Base-by-base conservation (phyloP, 2,113 vertebrate genomes). In the Progne subis region DNA sequence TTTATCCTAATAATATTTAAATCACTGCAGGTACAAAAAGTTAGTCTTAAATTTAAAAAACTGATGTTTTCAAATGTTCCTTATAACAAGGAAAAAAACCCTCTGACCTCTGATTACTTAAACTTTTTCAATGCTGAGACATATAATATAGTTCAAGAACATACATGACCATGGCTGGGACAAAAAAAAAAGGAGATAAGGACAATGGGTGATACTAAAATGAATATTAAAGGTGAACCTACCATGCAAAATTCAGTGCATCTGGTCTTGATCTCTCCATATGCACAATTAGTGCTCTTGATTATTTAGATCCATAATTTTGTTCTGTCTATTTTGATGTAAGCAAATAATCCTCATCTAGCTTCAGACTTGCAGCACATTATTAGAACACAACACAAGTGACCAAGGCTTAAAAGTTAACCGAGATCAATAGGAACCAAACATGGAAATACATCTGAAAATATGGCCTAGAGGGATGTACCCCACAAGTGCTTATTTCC, bases 81-180 rank as follows among this genome's bases (percentile, higher is more conserved):
- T 39, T 31, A 41, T 15, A 28, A 21, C 0, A 47, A 9, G 6
- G 1, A 55, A 23, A 11, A 26, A 9, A 4, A 0, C 2, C 9
- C 26, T 55, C 23, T 55, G 28, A 12, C 9, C 7, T 56, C n/a
- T 56, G 43, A 31, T 70, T 74, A 63, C 39, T 53, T 86, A 57
- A 70, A 71, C 8, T 26, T 81, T 29, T 44, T 88, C 56, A 53
- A 41, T 84, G 85, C 47, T 82, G 52, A 82, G 32, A 44, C 6
- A 44, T 18, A 24, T 71, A 79, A 56, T 20, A 31, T 0, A 64
- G 23, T 43, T 89, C 29, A 56, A 84, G 24, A 78, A 70, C 37
- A 70, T 70, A 46, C 16, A 46, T 34, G 25, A 18, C 57, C 56
- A n/a, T 47, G 9, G 10, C 24, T 89, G 69, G 8, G 14, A 67